Evolutionary conservation across 1,140 invertebrate species (phyloP).

Genomic region (Ceratina japonica): DNA sequence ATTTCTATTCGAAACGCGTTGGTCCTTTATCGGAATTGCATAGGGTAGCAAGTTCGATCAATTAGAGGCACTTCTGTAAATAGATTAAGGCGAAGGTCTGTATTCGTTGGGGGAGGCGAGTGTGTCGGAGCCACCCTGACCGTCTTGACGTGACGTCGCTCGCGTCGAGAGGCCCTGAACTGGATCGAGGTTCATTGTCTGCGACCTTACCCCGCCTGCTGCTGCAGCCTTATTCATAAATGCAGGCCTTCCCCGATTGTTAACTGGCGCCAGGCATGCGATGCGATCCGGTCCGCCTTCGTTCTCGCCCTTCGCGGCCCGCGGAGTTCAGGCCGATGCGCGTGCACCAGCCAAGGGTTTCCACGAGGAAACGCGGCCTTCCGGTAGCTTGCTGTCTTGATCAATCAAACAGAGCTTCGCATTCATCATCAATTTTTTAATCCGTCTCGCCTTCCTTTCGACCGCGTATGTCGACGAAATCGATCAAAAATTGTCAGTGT

Average conservation of each 20-base stretch:
- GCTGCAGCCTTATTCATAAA: conserved; percentile 63
- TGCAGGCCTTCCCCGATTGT: conserved; percentile 57
- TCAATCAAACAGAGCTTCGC: neutral
- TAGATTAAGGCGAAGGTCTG: neutral
- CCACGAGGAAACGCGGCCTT: neutral
- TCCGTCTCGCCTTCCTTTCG: no score
- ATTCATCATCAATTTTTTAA: neutral
- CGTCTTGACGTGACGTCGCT: conserved; percentile 17
- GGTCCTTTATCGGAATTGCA: no score
- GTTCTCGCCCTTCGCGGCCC: neutral
- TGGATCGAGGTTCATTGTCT: conserved; percentile 68
- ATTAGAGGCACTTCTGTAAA: neutral
- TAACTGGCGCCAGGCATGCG: conserved; percentile 62
- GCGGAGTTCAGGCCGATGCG: neutral
- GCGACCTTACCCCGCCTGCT: conserved; percentile 62
- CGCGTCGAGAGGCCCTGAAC: conserved; percentile 60
- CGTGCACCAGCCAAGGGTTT: neutral
- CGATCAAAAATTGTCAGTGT: no score
- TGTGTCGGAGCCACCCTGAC: conserved; percentile 41
- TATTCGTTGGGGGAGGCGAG: no score
- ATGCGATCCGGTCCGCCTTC: conserved; percentile 32
- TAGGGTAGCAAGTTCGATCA: no score
- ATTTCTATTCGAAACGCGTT: no score
- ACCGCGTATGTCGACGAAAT: no score
- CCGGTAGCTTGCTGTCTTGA: neutral